Evolutionary conservation across 2,113 vertebrate genomes (phyloP).

Genomic region (Lagopus leucura): DNA sequence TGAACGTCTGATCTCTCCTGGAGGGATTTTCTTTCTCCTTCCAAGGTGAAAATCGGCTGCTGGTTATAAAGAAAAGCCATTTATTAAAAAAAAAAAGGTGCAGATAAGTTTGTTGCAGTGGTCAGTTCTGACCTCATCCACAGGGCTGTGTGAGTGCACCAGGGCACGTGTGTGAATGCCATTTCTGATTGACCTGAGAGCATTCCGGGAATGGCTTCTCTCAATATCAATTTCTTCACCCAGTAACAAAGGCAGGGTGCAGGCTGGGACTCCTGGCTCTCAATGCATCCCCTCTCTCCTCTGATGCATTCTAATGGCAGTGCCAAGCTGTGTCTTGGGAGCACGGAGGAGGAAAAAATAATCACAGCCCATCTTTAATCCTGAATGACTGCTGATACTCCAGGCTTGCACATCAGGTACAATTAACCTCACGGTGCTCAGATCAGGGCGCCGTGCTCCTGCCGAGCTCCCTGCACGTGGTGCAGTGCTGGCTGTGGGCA

Average conservation of each 20-base stretch:
- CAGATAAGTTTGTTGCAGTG: fast-evolving
- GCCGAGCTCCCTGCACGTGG: fast-evolving
- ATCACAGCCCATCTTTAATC: background rate
- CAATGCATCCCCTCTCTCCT: background rate
- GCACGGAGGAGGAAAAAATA: background rate
- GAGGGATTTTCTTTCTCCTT: background rate
- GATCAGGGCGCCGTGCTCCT: fast-evolving
- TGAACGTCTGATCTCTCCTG: background rate
- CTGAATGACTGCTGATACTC: background rate
- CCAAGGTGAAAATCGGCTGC: background rate
- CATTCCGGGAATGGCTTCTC: fast-evolving
- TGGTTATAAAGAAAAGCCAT: background rate
- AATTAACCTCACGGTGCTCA: fast-evolving
- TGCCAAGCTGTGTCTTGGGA: background rate
- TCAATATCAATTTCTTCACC: background rate
- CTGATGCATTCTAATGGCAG: background rate
- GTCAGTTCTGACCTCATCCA: background rate
- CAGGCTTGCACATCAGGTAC: background rate
- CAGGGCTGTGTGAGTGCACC: fast-evolving
- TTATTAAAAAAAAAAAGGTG: background rate
- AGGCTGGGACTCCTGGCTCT: background rate
- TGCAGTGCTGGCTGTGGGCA: background rate
- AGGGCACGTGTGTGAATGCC: background rate
- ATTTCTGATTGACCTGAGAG: background rate
- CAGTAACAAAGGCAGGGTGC: background rate